phyloP scores from a whole-genome alignment of 1,140 invertebrate species.

The Pristionchus pacificus region DNA sequence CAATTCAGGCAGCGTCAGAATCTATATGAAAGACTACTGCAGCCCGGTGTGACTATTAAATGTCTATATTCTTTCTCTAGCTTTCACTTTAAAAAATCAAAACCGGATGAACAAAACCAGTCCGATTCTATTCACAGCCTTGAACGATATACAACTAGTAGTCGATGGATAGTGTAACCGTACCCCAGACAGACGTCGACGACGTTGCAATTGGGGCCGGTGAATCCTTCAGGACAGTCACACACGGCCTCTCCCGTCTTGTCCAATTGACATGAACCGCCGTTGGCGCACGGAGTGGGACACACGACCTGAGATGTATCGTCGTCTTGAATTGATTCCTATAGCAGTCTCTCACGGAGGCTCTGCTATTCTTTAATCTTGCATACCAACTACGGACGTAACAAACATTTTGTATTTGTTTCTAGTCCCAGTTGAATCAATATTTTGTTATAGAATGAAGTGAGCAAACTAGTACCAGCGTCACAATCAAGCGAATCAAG shows the following conservation, averaged over 20 bases:
- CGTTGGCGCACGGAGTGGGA: conserved; percentile 20
- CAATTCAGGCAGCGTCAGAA: too few species aligned
- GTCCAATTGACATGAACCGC: conserved; percentile 23
- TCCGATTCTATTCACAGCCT: not conserved
- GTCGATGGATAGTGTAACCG: conserved; percentile 8
- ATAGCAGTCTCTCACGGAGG: too few species aligned
- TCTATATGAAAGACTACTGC: too few species aligned
- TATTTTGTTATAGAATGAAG: too few species aligned
- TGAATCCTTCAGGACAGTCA: conserved; percentile 34
- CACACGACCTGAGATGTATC: conserved; percentile 27
- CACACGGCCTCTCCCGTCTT: conserved; percentile 29
- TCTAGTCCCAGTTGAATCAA: too few species aligned
- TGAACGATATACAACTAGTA: not conserved
- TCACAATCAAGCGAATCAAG: too few species aligned
- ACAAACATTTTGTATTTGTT: not conserved
- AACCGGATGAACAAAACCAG: conserved; percentile 14
- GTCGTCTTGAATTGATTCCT: too few species aligned
- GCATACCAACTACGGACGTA: conserved; percentile 12
- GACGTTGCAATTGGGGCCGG: conserved; percentile 41
- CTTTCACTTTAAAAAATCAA: too few species aligned
- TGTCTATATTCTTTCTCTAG: too few species aligned
- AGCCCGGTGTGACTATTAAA: too few species aligned
- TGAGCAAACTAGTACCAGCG: too few species aligned
- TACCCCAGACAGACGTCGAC: conserved; percentile 38
- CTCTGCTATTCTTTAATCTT: too few species aligned